Conservation (phyloP, 1,140 invertebrate genomes). For the Lordiphosa clarofinis region DNA sequence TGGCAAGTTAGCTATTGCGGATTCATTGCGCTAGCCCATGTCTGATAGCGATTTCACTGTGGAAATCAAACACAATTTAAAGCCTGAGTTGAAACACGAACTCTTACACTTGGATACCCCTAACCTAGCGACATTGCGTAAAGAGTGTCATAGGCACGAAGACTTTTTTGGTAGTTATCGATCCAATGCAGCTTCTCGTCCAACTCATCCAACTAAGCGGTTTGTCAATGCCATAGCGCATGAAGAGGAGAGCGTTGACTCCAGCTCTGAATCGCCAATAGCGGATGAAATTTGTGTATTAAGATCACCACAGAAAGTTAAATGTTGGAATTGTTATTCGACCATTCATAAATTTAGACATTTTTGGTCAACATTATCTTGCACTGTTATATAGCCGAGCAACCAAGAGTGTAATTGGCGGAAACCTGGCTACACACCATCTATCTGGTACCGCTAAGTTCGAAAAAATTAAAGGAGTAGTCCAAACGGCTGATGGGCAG, state of each 20-base stretch:
- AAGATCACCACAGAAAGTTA: background rate
- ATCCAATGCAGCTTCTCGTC: no score
- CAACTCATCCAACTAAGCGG: no score
- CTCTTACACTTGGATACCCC: background rate
- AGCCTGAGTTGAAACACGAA: background rate
- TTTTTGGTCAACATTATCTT: background rate
- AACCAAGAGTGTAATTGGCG: conserved; percentile 20
- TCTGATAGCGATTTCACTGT: background rate
- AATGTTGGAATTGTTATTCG: conserved; percentile 12
- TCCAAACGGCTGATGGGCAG: conserved; percentile 18
- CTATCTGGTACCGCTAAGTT: background rate
- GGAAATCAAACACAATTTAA: background rate
- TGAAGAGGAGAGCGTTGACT: background rate
- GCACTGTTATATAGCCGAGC: conserved; percentile 16
- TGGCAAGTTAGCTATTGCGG: background rate
- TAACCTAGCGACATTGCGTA: no score
- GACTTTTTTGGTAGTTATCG: no score
- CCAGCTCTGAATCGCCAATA: background rate
- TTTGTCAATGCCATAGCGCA: background rate
- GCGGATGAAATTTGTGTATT: background rate
- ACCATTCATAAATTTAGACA: conserved; percentile 7
- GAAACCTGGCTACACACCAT: background rate
- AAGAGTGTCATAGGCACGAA: no score
- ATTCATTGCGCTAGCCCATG: background rate
- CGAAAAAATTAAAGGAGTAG: conserved; percentile 3